Evolutionary conservation across 2,113 vertebrate species (phyloP).

Genomic region (Pholis gunnellus): DNA sequence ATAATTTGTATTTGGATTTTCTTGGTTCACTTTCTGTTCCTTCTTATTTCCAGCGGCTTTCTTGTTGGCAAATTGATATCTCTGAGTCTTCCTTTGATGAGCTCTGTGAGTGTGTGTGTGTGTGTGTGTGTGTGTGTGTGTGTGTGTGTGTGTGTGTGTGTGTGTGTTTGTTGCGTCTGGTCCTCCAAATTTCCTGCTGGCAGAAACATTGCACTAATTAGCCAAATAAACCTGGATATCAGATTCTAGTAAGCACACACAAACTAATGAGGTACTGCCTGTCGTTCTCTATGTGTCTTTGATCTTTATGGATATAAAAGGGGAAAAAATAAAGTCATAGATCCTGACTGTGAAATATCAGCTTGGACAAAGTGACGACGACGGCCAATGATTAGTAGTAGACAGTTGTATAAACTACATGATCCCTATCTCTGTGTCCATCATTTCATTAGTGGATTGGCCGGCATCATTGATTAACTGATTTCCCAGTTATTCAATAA

Average conservation of each 20-base stretch:
- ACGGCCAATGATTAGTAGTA: background rate
- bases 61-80: background rate
- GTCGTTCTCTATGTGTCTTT: background rate
- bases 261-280: background rate
- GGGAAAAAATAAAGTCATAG: background rate
- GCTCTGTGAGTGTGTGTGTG: background rate
- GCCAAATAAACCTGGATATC: conserved; percentile 13
- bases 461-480: background rate
- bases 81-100: background rate
- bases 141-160: background rate
- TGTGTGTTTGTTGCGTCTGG: background rate
- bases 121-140: background rate
- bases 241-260: conserved; percentile 29
- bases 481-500: background rate
- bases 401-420: background rate
- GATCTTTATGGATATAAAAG: background rate
- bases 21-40: background rate
- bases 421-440: background rate
- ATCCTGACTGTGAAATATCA: background rate
- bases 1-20: background rate
- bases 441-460: background rate
- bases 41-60: background rate
- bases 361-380: background rate
- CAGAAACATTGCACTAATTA: conserved; percentile 48
- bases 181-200: conserved; percentile 18